A percentile compares a stretch with the other conserved stretches of the same genome.
Evolutionary conservation across 2,113 vertebrate genomes (phyloP).

Genomic region (Orthonyx spaldingii): DNA sequence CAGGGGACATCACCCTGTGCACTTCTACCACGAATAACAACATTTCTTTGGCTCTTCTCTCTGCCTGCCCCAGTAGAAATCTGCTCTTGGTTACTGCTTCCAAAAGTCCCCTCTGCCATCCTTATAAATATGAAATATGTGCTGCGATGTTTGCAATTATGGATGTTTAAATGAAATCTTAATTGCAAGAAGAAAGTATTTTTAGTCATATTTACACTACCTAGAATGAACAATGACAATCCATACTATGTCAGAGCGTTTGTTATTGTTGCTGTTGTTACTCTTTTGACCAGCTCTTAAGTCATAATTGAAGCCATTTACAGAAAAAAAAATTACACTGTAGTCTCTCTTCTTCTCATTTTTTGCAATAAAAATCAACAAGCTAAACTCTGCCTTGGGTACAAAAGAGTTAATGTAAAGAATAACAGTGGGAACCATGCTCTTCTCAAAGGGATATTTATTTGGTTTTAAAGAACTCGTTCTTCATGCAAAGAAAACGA

Average conservation of each 20-base stretch:
- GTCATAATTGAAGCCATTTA: background rate
- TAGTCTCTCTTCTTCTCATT: background rate
- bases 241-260: background rate
- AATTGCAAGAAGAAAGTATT: slow-evolving; percentile 1
- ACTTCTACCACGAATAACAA: background rate
- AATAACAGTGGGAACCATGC: slow-evolving; percentile 29
- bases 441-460: slow-evolving; percentile 64
- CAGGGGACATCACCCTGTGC: background rate
- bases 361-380: background rate
- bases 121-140: background rate
- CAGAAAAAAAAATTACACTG: background rate
- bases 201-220: slow-evolving; percentile 24
- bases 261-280: background rate
- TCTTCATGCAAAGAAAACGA: slow-evolving; percentile 68
- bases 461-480: slow-evolving; percentile 68
- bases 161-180: background rate
- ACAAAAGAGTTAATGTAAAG: slow-evolving; percentile 45
- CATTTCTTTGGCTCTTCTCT: background rate
- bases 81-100: background rate
- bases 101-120: background rate
- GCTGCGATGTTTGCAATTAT: slow-evolving; percentile 18
- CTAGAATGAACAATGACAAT: background rate
- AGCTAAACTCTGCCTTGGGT: background rate
- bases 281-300: background rate
- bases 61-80: background rate